phyloP scores from a whole-genome alignment of 2,113 vertebrate genomes.

The Coregonus clupeaformis region DNA sequence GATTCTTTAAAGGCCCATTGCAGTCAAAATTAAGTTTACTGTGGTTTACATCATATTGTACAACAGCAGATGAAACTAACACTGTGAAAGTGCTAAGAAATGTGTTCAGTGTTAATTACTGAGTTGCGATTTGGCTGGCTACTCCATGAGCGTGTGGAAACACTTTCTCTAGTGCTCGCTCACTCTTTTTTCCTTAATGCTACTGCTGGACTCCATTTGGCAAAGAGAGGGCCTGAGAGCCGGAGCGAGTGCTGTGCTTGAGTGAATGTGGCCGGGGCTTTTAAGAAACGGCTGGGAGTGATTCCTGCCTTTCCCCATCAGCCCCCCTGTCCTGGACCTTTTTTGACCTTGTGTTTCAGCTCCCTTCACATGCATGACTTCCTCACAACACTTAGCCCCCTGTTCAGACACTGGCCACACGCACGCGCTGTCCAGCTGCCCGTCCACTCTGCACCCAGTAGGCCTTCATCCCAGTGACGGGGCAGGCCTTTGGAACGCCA shows the following conservation, averaged over 20 bases:
- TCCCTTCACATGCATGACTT: conserved; percentile 69
- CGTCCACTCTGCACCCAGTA: background rate
- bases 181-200: background rate
- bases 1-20: no score
- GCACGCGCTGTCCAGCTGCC: conserved; percentile 18
- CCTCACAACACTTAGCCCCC: conserved; percentile 43
- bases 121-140: no score
- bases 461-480: background rate
- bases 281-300: conserved; percentile 65
- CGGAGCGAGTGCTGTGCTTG: conserved; percentile 1
- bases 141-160: background rate
- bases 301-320: conserved; percentile 40
- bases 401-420: conserved; percentile 34
- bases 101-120: no score
- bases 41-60: no score
- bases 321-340: conserved; percentile 49
- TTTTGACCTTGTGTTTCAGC: conserved; percentile 68
- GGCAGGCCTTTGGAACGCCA: background rate
- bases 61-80: no score
- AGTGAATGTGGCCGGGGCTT: conserved; percentile 38
- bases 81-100: no score
- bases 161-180: background rate
- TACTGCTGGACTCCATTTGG: background rate
- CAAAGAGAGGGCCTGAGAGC: background rate
- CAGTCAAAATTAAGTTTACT: no score